These are phyloP conservation scores for Sepiola atlantica DNA, from an alignment of 2,888 invertebrate species.

Conservation along the genomic window DNA sequence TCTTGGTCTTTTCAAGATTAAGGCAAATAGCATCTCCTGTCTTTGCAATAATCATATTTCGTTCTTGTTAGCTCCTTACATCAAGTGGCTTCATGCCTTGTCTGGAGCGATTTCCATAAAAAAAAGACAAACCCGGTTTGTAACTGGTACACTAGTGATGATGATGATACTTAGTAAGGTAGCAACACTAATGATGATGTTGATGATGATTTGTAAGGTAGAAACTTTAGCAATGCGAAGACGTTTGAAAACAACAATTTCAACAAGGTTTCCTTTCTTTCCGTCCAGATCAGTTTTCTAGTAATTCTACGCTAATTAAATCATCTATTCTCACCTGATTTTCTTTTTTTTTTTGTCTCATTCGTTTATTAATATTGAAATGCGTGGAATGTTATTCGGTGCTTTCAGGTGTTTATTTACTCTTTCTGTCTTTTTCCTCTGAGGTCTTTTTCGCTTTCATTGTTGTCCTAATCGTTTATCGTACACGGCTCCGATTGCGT, in stretches of 20 bases:
- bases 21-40: too few relatives aligned
- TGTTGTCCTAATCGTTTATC: not conserved
- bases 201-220: not conserved
- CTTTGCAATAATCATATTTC: too few relatives aligned
- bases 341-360: not conserved
- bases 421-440: not conserved
- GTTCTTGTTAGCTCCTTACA: too few relatives aligned
- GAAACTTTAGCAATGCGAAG: not conserved
- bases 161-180: not conserved
- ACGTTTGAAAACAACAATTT: not conserved
- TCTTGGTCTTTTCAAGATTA: too few relatives aligned
- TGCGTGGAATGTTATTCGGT: not conserved
- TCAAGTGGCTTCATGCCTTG: too few relatives aligned
- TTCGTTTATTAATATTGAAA: not conserved
- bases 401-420: not conserved
- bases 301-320: not conserved
- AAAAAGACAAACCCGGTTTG: too few relatives aligned
- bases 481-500: not conserved
- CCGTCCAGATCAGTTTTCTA: not conserved
- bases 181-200: not conserved
- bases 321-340: not conserved
- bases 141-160: too few relatives aligned
- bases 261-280: not conserved
- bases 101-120: too few relatives aligned
- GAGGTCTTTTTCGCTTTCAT: not conserved